A percentile compares a stretch with the other conserved stretches of the same genome.
Conservation (phyloP, 2,888 invertebrate genomes). For the Eretmocerus hayati region DNA sequence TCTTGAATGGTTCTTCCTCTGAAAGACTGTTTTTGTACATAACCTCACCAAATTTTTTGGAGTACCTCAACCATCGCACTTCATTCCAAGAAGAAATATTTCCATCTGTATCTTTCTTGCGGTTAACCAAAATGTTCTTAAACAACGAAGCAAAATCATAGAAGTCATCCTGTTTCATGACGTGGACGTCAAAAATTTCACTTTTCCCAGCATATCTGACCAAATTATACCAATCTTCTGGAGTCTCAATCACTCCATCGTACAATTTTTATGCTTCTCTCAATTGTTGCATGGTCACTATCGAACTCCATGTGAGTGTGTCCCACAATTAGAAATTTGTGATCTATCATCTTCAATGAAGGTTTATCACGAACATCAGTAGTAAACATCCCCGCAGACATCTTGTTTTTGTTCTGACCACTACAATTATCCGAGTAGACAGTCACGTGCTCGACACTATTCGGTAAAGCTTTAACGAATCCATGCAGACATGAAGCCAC, state of each 20-base stretch:
- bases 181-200: neutral
- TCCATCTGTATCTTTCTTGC: neutral
- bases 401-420: constrained; percentile 29
- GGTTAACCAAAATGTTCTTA: neutral
- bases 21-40: neutral
- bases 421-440: constrained; percentile 15
- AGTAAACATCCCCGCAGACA: constrained; percentile 27
- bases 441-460: neutral
- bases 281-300: constrained; percentile 11
- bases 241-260: constrained; percentile 4
- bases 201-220: neutral
- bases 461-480: neutral
- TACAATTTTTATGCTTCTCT: constrained; percentile 3
- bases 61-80: neutral
- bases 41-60: neutral
- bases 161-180: neutral
- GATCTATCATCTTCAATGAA: constrained; percentile 10
- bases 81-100: neutral
- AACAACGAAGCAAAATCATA: neutral
- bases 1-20: neutral
- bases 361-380: constrained; percentile 10
- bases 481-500: neutral
- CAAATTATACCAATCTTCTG: constrained; percentile 13
- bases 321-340: constrained; percentile 14
- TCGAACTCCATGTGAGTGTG: constrained; percentile 17